phyloP scores from a whole-genome alignment of 2,888 invertebrate species.

The Andrena dorsata region DNA sequence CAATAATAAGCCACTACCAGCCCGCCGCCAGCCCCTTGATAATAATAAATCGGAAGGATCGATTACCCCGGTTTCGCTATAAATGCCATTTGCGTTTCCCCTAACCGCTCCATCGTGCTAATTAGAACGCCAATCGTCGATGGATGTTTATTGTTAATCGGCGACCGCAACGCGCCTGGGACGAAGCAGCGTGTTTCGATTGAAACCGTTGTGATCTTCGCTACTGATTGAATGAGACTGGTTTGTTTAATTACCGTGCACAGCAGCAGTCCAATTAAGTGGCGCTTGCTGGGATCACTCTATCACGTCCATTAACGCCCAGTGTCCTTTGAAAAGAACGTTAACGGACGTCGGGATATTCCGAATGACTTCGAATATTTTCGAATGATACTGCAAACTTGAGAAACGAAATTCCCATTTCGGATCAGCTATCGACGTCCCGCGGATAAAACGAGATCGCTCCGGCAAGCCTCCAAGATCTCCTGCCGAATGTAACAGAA shows the following conservation, averaged over 20 bases:
- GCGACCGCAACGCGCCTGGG: not conserved
- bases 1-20: slow-evolving; percentile 54
- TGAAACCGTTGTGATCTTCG: not conserved
- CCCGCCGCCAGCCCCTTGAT: slow-evolving; percentile 35
- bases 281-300: too few relatives aligned
- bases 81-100: slow-evolving; percentile 42
- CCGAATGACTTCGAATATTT: too few relatives aligned
- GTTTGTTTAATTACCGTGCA: not conserved
- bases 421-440: too few relatives aligned
- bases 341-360: too few relatives aligned
- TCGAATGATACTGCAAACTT: too few relatives aligned
- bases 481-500: not conserved
- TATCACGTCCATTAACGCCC: too few relatives aligned
- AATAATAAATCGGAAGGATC: slow-evolving; percentile 66
- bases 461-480: not conserved
- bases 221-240: slow-evolving; percentile 17
- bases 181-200: not conserved
- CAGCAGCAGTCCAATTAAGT: too few relatives aligned
- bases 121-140: slow-evolving; percentile 50
- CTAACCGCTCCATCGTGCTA: slow-evolving; percentile 48
- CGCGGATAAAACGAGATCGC: too few relatives aligned
- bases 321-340: too few relatives aligned
- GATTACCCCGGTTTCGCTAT: slow-evolving; percentile 23
- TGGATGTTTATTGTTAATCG: slow-evolving; percentile 31
- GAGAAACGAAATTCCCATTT: not conserved